These are phyloP conservation scores for Struthidea cinerea DNA, from an alignment of 2,113 vertebrate species.

Conservation along the genomic window DNA sequence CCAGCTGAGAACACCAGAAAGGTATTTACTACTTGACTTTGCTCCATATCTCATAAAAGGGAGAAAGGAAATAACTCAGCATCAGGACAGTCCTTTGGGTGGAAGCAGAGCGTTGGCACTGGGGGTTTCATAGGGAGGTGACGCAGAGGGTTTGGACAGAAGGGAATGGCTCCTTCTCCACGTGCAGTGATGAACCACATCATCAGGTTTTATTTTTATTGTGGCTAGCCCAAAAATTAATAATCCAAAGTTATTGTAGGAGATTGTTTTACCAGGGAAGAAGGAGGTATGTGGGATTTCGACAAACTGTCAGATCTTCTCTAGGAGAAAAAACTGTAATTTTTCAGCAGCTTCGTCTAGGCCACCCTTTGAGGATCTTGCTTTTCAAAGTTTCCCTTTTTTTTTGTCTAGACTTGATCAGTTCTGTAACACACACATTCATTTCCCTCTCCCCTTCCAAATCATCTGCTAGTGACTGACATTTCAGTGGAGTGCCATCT, in stretches of 20 bases:
- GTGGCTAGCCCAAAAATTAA: background rate
- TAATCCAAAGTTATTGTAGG: background rate
- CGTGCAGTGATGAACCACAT: background rate
- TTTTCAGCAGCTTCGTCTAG: background rate
- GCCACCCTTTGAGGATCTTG: background rate
- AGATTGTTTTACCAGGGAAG: background rate
- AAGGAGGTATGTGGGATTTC: background rate
- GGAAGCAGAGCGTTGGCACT: background rate
- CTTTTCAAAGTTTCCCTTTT: background rate
- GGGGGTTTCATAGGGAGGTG: background rate
- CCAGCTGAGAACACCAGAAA: background rate
- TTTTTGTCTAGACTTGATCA: background rate
- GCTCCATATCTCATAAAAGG: background rate
- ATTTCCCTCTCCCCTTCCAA: conserved; percentile 8
- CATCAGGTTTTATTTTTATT: background rate
- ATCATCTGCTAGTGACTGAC: conserved; percentile 28
- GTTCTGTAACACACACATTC: background rate
- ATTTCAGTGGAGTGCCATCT: conserved; percentile 37
- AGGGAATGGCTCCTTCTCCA: background rate
- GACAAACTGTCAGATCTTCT: background rate
- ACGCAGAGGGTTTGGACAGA: background rate
- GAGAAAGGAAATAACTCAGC: background rate
- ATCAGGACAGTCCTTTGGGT: background rate
- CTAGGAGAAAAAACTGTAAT: background rate
- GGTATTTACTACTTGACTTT: background rate